Base-by-base conservation (phyloP, 2,797 vertebrate genomes). In the Xenops minutus region DNA sequence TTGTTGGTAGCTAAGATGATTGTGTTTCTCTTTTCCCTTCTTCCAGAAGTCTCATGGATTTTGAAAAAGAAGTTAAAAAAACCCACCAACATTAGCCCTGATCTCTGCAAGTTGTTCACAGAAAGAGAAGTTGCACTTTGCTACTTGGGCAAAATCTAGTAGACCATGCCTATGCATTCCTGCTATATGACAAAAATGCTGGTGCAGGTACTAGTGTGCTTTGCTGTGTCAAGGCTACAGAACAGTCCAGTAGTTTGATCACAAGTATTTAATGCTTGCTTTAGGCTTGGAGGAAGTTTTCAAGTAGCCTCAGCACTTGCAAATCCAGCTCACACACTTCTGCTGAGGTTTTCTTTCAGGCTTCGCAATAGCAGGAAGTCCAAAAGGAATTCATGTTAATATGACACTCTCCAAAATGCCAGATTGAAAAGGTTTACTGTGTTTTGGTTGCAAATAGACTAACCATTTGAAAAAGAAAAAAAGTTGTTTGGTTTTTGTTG, bases 71-170 rank as follows among this genome's bases (percentile, higher is more conserved):
- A 69, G 1, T 2, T 32, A 22, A 74, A 61, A 30, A 30, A 0
- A 0, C 0, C 0, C 0, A 0, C 16, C n/a, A 52, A 1, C 10
- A 15, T 43, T 43, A 61, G 8, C 19, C 23, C 11, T 13, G 39
- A 44, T 37, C 26, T 41, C 30, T 46, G 32, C 19, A 63, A 74
- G 44, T n/a, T 24, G 17, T 44, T 79, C 29, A 46, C 14, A 88
- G 75, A 55, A 82, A 37, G 24, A 37, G 32, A 36, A 48, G 13
- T 9, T 54, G 29, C 3, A 20, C 10, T 26, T 81, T 14, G 30
- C 9, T 18, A 23, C 15, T 8, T 6, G 9, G 32, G 75, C 56
- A 39, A 78, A 85, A 51, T 11, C 51, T 63, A 51, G 3, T 11
- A 61, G 58, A 30, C 14, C 5, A 6, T 18, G 7, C 12, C 12